phyloP scores from a whole-genome alignment of 2,797 vertebrate species.

The Percopsis omiscomaycus region DNA sequence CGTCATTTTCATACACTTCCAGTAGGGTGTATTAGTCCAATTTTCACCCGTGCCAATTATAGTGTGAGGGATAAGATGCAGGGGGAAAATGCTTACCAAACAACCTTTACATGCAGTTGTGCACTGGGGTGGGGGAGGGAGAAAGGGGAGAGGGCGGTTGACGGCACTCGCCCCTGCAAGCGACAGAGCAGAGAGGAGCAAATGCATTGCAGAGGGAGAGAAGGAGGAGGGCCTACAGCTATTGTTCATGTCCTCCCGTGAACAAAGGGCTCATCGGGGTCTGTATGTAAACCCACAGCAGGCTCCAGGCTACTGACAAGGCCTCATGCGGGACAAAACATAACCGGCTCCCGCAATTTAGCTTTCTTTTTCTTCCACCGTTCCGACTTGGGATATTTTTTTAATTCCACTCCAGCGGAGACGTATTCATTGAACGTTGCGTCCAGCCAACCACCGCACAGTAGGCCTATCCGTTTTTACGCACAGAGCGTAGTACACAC shows the following conservation, averaged over 20 bases:
- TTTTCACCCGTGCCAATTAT: conserved; percentile 74
- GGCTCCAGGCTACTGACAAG: conserved; percentile 74
- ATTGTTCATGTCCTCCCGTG: conserved; percentile 83
- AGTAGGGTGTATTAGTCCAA: conserved; percentile 64
- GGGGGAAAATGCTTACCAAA: conserved; percentile 72
- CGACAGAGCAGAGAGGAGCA: conserved; percentile 71
- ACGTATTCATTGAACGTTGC: conserved; percentile 67
- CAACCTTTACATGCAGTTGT: conserved; percentile 73
- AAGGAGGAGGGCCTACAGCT: conserved; percentile 80
- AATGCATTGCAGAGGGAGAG: conserved; percentile 72
- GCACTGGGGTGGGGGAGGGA: conserved; percentile 60
- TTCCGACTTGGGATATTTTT: conserved; percentile 38
- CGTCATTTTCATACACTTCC: conserved; percentile 43
- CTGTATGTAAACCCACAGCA: conserved; percentile 76
- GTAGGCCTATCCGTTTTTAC: conserved; percentile 74
- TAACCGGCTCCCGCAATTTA: conserved; percentile 60
- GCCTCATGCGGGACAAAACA: conserved; percentile 76
- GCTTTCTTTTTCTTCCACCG: conserved; percentile 36
- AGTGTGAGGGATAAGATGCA: conserved; percentile 48
- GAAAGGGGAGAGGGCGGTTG: conserved; percentile 58
- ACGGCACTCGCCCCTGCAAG: conserved; percentile 62
- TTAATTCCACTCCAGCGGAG: conserved; percentile 59
- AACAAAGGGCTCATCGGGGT: conserved; percentile 83
- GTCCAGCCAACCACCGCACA: conserved; percentile 61
- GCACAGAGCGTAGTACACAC: conserved; percentile 72